Conservation (phyloP, 2,888 invertebrate species). For the Lymantria monacha region DNA sequence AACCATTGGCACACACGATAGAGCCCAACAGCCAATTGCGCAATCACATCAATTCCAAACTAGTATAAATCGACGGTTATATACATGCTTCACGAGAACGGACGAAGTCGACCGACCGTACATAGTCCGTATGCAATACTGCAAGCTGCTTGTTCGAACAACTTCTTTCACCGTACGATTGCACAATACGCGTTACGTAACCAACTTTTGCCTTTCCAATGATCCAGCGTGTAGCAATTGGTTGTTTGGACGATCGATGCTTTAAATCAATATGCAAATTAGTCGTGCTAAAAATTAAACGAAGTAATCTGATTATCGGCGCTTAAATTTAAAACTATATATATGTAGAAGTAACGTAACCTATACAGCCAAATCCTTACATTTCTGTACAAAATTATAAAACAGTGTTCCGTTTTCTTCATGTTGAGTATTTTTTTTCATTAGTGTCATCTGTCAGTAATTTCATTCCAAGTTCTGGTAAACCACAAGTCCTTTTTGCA, state of each 20-base stretch:
- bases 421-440: too few species aligned
- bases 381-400: too few species aligned
- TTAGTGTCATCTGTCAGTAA: too few species aligned
- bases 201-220: constrained; percentile 69
- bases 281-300: constrained; percentile 10
- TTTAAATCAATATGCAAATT: constrained; percentile 15
- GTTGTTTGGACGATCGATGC: constrained; percentile 38
- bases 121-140: constrained; percentile 61
- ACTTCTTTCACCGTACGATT: constrained; percentile 67
- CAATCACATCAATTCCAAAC: constrained; percentile 26
- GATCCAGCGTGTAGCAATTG: constrained; percentile 57
- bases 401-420: too few species aligned
- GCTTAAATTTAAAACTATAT: neutral
- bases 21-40: constrained; percentile 24
- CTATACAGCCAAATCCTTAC: too few species aligned
- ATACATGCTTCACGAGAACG: constrained; percentile 27
- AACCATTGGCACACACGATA: constrained; percentile 28
- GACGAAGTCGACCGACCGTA: constrained; percentile 48
- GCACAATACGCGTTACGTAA: constrained; percentile 72
- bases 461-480: too few species aligned
- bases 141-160: constrained; percentile 49
- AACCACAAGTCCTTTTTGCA: too few species aligned
- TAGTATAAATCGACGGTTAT: constrained; percentile 19
- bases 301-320: constrained; percentile 20
- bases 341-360: too few species aligned